Conservation (phyloP, 2,888 invertebrate species). For the Camponotus fellah region DNA sequence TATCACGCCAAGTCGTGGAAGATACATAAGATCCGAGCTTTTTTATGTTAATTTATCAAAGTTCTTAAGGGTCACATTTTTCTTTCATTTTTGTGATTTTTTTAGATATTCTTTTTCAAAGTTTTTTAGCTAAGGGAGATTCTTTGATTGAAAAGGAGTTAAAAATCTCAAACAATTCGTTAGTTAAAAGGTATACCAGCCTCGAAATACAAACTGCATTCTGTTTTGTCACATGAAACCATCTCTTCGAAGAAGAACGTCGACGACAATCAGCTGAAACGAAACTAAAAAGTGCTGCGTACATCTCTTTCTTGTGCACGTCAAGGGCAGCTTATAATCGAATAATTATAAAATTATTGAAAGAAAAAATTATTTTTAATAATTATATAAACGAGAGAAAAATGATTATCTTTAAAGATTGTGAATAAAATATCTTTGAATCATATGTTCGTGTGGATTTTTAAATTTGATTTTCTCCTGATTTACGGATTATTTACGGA, state of each 20-base stretch:
- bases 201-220: background rate
- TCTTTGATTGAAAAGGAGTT: background rate
- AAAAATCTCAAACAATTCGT: background rate
- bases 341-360: too few species aligned
- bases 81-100: background rate
- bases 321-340: background rate
- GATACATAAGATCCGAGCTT: background rate
- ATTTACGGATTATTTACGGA: background rate
- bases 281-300: background rate
- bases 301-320: background rate
- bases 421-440: background rate
- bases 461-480: background rate
- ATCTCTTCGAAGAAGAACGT: background rate
- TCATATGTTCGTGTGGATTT: background rate
- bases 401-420: background rate
- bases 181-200: slow-evolving; percentile 2
- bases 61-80: background rate
- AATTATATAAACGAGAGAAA: background rate
- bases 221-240: background rate
- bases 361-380: background rate
- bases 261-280: background rate
- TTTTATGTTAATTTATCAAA: background rate
- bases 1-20: background rate
- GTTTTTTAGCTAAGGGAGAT: background rate
- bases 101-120: background rate